Base-by-base conservation (phyloP, 2,113 vertebrate genomes). In the Ursus arctos region DNA sequence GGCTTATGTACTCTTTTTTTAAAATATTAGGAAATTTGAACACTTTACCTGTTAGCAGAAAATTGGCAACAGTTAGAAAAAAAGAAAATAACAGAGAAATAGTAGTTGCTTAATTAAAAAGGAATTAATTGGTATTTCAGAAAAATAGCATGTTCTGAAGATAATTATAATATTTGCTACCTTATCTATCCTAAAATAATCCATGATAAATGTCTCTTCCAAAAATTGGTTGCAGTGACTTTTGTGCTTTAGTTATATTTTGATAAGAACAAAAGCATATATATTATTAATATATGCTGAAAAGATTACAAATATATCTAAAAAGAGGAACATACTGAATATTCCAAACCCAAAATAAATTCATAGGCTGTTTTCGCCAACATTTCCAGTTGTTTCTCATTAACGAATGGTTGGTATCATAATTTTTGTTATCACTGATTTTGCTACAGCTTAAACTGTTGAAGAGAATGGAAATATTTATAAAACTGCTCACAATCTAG, bases 181-280 rank as follows among this genome's bases (percentile, higher is more conserved):
- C 2, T 67, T 21, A 55, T 69, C 18, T 86, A 28, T 86, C 43
- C 22, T 82, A 61, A 80, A 31, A 77, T 80, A 74, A 93, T 43
- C 6, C 31, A 81, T 81, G 16, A 83, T 86, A 92, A 67, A 67
- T 92, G 61, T 43, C 47, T 88, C 22, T 57, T 79, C 7, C 55
- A 94, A 61, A 95, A 93, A 85, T 53, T 71, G 11, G 18, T 91
- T 92, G 10, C 59, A 69, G 7, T 92, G 47, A 69, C 69, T 85
- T 79, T 14, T 84, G 1, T 55, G 65, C 0, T 69, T 92, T 55
- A 65, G 6, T 9, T 83, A 3, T 55, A 86, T 28, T 93, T 85
- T 95, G 18, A 86, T 67, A 89, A 24, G 6, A 91, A 74, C 15
- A 53, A 79, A 84, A 61, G 0, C 2, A 93, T 2, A 1, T 77